Evolutionary conservation across 2,888 invertebrate species (phyloP), one percentile per base, ranked within the genome.

Genomic region (Spodoptera picta): DNA sequence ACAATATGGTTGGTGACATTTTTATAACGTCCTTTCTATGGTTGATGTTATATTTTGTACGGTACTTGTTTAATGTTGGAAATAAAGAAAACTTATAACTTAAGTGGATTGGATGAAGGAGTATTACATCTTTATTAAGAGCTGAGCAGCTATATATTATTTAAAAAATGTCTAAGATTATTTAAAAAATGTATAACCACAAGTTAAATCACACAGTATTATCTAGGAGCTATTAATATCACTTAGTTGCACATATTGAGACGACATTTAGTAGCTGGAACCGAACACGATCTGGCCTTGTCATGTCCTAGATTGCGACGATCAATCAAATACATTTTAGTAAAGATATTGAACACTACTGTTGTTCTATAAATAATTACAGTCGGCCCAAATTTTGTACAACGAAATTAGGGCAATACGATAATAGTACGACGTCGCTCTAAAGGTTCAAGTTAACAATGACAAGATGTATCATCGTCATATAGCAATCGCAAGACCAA

Each of bases 241-340:
- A 83, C 84, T 85, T 81, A 84, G 80, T 81, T 85, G 79, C 82
- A 83, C 69, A 82, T 88, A 90, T 89, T 86, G 80, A 88, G 84
- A 77, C 79, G 71, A 82, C 85, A 84, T 87, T 88, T 86, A 89
- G 88, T 86, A 86, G 73, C 72, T 81, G 70, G 55, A 84, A 87
- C 84, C 83, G 83, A 86, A 88, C 87, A 83, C 77, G 80, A 84
- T 86, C 82, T 89, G 88, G 85, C 91, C 92, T 92, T 92, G 91
- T 88, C 89, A 84, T 69, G 79, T 77, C 84, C 77, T 80, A 87
- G 87, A 90, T 90, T 87, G 80, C 77, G 65, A 69, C 78, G 80
- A 87, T 90, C 86, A 88, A 89, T 90, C 90, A 89, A 82, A 56
- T 77, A 76, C 77, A 84, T 84, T 86, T 74, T 61, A 79, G 64